These are phyloP conservation scores for Choreutis nemorana DNA, from an alignment of 2,888 invertebrate species.

Conservation along the genomic window DNA sequence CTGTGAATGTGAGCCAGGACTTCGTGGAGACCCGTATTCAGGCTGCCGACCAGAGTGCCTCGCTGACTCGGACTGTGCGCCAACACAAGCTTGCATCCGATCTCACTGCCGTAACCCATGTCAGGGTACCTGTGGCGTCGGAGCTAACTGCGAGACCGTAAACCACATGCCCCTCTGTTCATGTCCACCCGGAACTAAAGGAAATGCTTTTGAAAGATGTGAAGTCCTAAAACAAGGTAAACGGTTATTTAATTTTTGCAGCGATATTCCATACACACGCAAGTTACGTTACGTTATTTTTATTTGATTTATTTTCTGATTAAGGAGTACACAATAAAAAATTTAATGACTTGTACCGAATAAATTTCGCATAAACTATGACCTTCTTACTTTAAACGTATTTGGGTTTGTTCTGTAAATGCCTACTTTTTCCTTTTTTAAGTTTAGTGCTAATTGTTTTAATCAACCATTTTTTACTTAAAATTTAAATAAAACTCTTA, in stretches of 20 bases:
- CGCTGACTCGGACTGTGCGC: slow-evolving; percentile 86
- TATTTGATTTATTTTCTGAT: too few species aligned
- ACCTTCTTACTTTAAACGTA: too few species aligned
- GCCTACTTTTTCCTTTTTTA: too few species aligned
- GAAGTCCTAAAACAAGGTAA: slow-evolving; percentile 35
- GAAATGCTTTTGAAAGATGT: slow-evolving; percentile 74
- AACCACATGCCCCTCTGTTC: slow-evolving; percentile 76
- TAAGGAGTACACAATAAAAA: too few species aligned
- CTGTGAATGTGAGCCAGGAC: slow-evolving; percentile 77
- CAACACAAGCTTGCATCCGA: slow-evolving; percentile 80
- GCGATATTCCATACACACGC: too few species aligned
- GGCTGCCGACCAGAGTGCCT: slow-evolving; percentile 86
- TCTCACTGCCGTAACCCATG: slow-evolving; percentile 88
- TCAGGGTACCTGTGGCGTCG: slow-evolving; percentile 81
- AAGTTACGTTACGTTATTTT: too few species aligned
- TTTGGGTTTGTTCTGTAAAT: not conserved
- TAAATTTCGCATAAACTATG: too few species aligned
- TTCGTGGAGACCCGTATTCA: slow-evolving; percentile 79
- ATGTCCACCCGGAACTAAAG: slow-evolving; percentile 75
- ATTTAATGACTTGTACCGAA: too few species aligned
- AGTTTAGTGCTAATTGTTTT: not conserved
- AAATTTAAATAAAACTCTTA: slow-evolving; percentile 1
- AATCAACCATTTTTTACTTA: not conserved
- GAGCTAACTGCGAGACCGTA: slow-evolving; percentile 78
- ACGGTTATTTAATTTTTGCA: slow-evolving; percentile 10